Conservation (phyloP, 2,113 vertebrate genomes). For the Zosterops lateralis region DNA sequence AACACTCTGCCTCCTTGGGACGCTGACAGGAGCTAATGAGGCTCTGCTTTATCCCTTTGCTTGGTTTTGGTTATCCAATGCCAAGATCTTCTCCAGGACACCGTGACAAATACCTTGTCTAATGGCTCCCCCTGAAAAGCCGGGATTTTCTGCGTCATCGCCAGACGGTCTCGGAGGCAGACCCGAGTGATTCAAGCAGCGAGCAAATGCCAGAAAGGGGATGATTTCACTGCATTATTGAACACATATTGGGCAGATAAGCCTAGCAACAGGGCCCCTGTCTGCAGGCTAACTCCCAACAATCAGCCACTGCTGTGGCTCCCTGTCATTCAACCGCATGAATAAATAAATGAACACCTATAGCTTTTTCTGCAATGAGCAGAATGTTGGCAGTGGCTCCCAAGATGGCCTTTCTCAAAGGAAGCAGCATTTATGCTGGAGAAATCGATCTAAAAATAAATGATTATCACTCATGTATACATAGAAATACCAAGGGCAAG, state of each 20-base stretch:
- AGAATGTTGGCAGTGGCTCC: slow-evolving; percentile 30
- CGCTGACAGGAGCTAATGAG: neutral
- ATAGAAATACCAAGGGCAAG: slow-evolving; percentile 67
- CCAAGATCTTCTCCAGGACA: neutral
- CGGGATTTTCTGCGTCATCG: neutral
- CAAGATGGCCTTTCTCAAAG: slow-evolving; percentile 17
- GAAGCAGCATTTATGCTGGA: slow-evolving; percentile 26
- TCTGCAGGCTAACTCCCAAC: slow-evolving; percentile 11
- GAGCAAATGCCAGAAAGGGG: neutral
- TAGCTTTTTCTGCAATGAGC: neutral
- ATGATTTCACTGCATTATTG: slow-evolving; percentile 5
- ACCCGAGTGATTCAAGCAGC: neutral
- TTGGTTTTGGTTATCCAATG: neutral
- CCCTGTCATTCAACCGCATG: neutral
- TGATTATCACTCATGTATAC: slow-evolving; percentile 35
- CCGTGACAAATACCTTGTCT: neutral
- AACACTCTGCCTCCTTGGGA: neutral
- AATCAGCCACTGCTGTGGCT: neutral
- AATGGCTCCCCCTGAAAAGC: neutral
- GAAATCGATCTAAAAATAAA: slow-evolving; percentile 64
- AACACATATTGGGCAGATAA: neutral
- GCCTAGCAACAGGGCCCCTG: slow-evolving; percentile 4
- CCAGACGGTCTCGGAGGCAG: neutral
- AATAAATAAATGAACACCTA: slow-evolving; percentile 19
- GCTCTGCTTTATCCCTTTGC: neutral